Percentiles rank a stretch among this genome's conserved stretches.
Conservation (phyloP, 2,888 invertebrate genomes). For the Asteroscopus sphinx region DNA sequence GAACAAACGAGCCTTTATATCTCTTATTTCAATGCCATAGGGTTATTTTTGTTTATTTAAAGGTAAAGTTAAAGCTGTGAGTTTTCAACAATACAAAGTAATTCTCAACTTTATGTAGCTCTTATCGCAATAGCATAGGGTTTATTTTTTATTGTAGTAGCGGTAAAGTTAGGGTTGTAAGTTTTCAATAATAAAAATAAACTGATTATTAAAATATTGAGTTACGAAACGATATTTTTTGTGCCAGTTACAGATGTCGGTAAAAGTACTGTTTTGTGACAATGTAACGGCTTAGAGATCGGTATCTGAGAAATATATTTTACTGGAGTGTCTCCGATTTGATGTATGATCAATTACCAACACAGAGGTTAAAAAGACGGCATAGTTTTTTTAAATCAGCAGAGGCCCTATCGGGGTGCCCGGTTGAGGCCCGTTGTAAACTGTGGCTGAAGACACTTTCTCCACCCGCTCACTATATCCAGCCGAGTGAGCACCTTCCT, state of each 20-base stretch:
- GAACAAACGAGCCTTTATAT: slow-evolving; percentile 2
- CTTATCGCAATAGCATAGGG: slow-evolving; percentile 1
- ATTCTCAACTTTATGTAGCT: slow-evolving; percentile 22
- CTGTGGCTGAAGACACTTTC: too few species aligned
- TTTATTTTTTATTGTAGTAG: background rate
- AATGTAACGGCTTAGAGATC: slow-evolving; percentile 3
- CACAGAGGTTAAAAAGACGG: too few species aligned
- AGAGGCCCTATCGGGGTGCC: too few species aligned
- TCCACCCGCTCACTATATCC: too few species aligned
- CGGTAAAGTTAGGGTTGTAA: slow-evolving; percentile 15
- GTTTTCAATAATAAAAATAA: slow-evolving; percentile 47
- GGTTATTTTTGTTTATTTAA: background rate
- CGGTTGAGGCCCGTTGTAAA: too few species aligned
- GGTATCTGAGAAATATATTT: background rate
- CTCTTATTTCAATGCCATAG: slow-evolving; percentile 1
- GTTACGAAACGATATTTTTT: slow-evolving; percentile 48
- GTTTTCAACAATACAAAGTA: slow-evolving; percentile 33
- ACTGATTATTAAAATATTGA: slow-evolving; percentile 49
- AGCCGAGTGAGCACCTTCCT: too few species aligned
- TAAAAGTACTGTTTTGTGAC: slow-evolving; percentile 16
- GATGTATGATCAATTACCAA: too few species aligned
- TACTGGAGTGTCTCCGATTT: too few species aligned
- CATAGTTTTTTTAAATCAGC: too few species aligned
- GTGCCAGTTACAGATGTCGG: slow-evolving; percentile 35
- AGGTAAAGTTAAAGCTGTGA: slow-evolving; percentile 17